Evolutionary conservation across 2,888 invertebrate species (phyloP), one percentile per base, ranked within the genome.

Genomic region (Melanchra persicariae): DNA sequence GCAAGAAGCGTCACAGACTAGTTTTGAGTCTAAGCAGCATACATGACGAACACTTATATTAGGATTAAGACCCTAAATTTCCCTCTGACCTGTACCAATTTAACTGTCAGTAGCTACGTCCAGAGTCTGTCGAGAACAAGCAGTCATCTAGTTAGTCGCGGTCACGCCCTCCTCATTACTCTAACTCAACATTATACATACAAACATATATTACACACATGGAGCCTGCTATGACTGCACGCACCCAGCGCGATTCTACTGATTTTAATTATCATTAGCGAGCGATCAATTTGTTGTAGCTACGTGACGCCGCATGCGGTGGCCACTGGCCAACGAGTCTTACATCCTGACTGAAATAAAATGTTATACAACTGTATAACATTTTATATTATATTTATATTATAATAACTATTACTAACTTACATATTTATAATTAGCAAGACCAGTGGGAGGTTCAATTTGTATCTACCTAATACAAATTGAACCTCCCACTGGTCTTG

Each of bases 121-220:
- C 17, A 45, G 30, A 4, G 49, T 22, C 12, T 57, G 15, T 24
- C 15, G 34, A 17, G 34, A 1, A 15, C 51, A 19, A n/a, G 24
- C 51, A 30, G 51, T 19, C 17, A 24, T 65, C 74, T 78, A 34
- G 68, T 62, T 80, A 84, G 87, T 84, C 77, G 70, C 79, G 54
- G 79, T 74, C 84, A 83, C 83, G 87, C 49, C 12, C 63, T 57
- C 58, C 74, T 72, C 83, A 67, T 77, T 73, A 74, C 75, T 63
- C 75, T 79, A 75, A 60, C 74, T 81, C 62, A 26, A 19, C n/a
- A 45, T 49, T 30, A 12, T 26, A 17, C 74, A 73, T 12, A 40
- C 34, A n/a, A 34, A 4, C 8, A 34, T 10, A 57, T 45, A 6
- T 15, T 45, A 45, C 10, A 60, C 49, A 12, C 40, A 8, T 30